Conservation (phyloP, 2,888 invertebrate species). For the Atethmia centrago region DNA sequence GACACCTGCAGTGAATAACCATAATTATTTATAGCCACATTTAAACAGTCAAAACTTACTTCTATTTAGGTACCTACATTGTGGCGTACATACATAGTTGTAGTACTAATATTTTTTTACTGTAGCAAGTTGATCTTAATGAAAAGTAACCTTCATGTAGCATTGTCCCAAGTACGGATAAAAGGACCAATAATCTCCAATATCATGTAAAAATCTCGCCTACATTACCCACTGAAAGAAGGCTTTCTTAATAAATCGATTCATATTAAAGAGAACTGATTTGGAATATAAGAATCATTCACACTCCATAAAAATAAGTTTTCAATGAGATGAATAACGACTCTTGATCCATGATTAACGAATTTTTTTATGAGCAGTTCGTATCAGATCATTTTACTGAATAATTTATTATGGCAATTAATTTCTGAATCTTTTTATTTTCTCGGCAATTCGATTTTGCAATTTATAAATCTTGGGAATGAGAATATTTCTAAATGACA, state of each 20-base stretch:
- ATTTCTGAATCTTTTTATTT: constrained; percentile 51
- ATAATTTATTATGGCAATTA: constrained; percentile 67
- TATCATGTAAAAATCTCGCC: constrained; percentile 30
- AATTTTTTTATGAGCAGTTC: constrained; percentile 52
- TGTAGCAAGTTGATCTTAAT: too few species aligned
- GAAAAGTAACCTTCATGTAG: background rate
- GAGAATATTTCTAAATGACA: too few species aligned
- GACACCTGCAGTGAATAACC: too few species aligned
- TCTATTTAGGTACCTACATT: too few species aligned
- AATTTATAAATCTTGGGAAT: constrained; percentile 44
- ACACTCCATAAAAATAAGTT: constrained; percentile 57
- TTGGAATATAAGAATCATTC: constrained; percentile 50
- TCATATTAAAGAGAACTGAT: constrained; percentile 33
- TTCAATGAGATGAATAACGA: constrained; percentile 61
- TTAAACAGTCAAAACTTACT: too few species aligned
- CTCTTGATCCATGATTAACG: constrained; percentile 58
- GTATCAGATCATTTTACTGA: constrained; percentile 51
- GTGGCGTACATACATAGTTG: too few species aligned
- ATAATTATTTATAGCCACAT: too few species aligned
- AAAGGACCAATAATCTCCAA: constrained; percentile 41
- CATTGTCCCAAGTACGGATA: constrained; percentile 10
- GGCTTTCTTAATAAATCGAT: constrained; percentile 37
- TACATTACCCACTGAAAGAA: constrained; percentile 20
- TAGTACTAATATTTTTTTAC: too few species aligned
- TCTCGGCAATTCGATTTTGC: constrained; percentile 34